Percentiles rank a stretch among this genome's conserved stretches.
These are phyloP conservation scores for Alsophila aescularia DNA, from an alignment of 2,888 invertebrate genomes.

Conservation along the genomic window DNA sequence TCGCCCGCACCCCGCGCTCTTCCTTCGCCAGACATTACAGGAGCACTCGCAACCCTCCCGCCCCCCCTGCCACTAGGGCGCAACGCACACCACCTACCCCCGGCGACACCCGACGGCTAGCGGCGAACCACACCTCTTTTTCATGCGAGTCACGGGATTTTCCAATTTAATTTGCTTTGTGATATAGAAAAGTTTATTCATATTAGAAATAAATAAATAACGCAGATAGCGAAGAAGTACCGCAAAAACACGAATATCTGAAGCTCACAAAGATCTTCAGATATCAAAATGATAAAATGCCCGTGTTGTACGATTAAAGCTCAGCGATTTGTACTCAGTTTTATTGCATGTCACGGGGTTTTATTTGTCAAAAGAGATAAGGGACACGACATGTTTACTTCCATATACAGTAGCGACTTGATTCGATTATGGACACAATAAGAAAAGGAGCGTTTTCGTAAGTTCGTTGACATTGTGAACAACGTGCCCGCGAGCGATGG, in stretches of 20 bases:
- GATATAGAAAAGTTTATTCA: constrained; percentile 53
- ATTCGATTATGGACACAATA: constrained; percentile 82
- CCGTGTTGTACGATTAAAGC: constrained; percentile 24
- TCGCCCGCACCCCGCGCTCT: constrained; percentile 50
- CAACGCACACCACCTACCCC: constrained; percentile 58
- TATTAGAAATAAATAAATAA: constrained; percentile 31
- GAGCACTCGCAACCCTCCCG: constrained; percentile 64
- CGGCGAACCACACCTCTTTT: constrained; percentile 81
- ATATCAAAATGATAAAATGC: constrained; percentile 37
- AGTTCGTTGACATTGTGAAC: constrained; percentile 80
- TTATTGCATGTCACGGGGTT: constrained; percentile 55
- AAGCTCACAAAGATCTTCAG: constrained; percentile 24
- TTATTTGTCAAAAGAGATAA: constrained; percentile 68
- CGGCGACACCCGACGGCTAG: constrained; percentile 48
- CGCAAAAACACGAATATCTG: constrained; percentile 1
- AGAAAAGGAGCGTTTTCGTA: constrained; percentile 78
- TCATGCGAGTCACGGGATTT: constrained; percentile 81
- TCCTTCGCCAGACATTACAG: constrained; percentile 71
- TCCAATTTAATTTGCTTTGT: constrained; percentile 78
- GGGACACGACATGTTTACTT: constrained; percentile 66
- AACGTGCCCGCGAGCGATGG: constrained; percentile 68
- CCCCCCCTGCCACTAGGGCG: constrained; percentile 50
- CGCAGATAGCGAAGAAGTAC: neutral
- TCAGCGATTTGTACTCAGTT: constrained; percentile 37
- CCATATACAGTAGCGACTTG: constrained; percentile 75